A percentile compares a stretch with the other conserved stretches of the same genome.
These are phyloP conservation scores for Venturia canescens DNA, from an alignment of 1,140 invertebrate genomes.

Conservation along the genomic window DNA sequence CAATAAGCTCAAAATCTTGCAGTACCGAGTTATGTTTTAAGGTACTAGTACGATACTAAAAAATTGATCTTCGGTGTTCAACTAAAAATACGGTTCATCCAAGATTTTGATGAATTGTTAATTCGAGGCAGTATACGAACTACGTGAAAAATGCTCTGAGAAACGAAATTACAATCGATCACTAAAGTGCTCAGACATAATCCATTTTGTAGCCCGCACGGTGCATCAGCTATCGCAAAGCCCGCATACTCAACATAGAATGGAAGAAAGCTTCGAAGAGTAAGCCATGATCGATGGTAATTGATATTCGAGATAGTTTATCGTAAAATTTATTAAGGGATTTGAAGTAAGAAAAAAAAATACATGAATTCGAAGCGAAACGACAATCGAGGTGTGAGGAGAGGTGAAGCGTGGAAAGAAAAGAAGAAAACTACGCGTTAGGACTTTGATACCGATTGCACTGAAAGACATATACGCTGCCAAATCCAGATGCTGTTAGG, in stretches of 20 bases:
- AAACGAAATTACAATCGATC: not conserved
- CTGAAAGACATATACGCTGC: not conserved
- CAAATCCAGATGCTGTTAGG: not conserved
- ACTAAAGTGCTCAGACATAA: not conserved
- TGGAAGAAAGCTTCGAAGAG: not conserved
- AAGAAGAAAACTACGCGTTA: not conserved
- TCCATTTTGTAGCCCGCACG: not conserved
- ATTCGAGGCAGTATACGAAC: too few relatives aligned
- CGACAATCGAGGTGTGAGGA: not conserved
- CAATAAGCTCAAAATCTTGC: too few relatives aligned
- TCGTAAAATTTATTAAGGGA: not conserved
- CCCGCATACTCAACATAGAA: not conserved
- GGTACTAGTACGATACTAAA: too few relatives aligned
- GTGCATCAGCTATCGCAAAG: not conserved
- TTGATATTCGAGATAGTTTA: not conserved
- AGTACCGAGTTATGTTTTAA: too few relatives aligned
- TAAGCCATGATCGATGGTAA: not conserved
- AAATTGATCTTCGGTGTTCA: too few relatives aligned
- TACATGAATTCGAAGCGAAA: not conserved
- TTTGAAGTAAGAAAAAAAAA: not conserved
- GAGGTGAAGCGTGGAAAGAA: not conserved
- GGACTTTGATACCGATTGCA: conserved; percentile 4
- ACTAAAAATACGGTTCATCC: too few relatives aligned
- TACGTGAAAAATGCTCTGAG: not conserved
- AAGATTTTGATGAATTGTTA: too few relatives aligned